Evolutionary conservation across 2,888 invertebrate genomes (phyloP), one percentile per base, ranked within the genome.

Genomic region (Zelleria hepariella): DNA sequence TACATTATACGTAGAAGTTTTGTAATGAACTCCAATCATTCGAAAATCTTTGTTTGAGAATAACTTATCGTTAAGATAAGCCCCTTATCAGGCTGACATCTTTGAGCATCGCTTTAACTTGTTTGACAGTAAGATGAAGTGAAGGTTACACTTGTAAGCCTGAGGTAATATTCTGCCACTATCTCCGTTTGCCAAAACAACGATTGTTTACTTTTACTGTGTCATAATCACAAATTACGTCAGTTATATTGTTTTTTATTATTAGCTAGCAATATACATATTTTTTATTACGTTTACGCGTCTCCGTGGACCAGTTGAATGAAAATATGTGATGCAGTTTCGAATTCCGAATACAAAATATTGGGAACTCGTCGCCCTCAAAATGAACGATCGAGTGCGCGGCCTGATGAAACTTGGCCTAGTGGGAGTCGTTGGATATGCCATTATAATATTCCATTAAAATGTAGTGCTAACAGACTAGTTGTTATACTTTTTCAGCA

Each of bases 91-190:
- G 32, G 20, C 23, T 51, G n/a, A 23, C 51, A 51, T 51, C 51
- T 51, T 51, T 51, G 23, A 21, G 23, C 2, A 23, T 57, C 20
- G 23, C 47, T 8, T 58, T 58, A 58, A 52, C 58, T 27, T 52
- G 52, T 58, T 58, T 48, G 51, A 21, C 58, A 52, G 32, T 15
- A 10, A 8, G 20, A 23, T 52, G 53, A 58, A 58, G 49, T 26
- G 27, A 51, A 27, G 51, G 51, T 15, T 25, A 21, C 51, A 53
- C n/a, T n/a, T n/a, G n/a, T n/a, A n/a, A n/a, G n/a, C n/a, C 48
- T 58, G 52, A 58, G 26, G 49, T 58, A 32, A 49, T n/a, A n/a
- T n/a, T n/a, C n/a, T n/a, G n/a, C n/a, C n/a, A 58, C 53, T 58
- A 52, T 52, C 58, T 32, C 20, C 52, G 58, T 58, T 51, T 58